A percentile compares a stretch with the other conserved stretches of the same genome.
phyloP scores from a whole-genome alignment of 2,113 vertebrate species.

The Tiliqua scincoides region DNA sequence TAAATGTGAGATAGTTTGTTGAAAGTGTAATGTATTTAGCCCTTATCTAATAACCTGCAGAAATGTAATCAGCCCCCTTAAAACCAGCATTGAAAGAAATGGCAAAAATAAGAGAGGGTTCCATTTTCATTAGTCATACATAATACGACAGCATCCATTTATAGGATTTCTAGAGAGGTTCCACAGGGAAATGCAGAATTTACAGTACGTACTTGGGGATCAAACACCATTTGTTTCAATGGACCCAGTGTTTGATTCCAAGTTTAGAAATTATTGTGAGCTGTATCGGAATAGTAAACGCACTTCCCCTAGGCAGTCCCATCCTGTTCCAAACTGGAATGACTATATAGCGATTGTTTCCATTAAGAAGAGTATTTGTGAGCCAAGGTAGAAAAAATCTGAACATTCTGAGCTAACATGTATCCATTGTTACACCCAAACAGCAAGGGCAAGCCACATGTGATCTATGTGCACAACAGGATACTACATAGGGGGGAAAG shows the following conservation, averaged over 20 bases:
- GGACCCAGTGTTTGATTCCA: not conserved
- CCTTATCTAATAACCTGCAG: constrained; percentile 82
- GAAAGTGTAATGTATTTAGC: constrained; percentile 88
- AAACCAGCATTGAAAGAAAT: constrained; percentile 76
- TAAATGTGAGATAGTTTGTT: constrained; percentile 87
- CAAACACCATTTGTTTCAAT: not conserved
- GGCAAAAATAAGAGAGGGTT: constrained; percentile 71
- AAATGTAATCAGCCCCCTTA: constrained; percentile 78
- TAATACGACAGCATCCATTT: constrained; percentile 69
- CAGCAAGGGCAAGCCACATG: not conserved
- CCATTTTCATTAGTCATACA: constrained; percentile 77
- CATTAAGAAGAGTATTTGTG: not conserved
- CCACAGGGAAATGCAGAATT: constrained; percentile 65
- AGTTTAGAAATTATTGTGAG: constrained; percentile 40
- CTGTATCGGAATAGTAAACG: not conserved
- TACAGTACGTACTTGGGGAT: constrained; percentile 44
- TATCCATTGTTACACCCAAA: not conserved
- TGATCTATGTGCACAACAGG: not conserved
- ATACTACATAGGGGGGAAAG: not conserved
- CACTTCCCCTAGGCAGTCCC: constrained; percentile 33
- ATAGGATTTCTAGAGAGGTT: constrained; percentile 64
- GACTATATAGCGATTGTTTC: constrained; percentile 6
- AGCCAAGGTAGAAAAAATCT: constrained; percentile 6
- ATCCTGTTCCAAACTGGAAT: constrained; percentile 28
- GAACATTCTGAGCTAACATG: not conserved